Percentiles rank a stretch among this genome's conserved stretches.
Evolutionary conservation across 2,888 invertebrate genomes (phyloP).

Genomic region (Brenthis ino): DNA sequence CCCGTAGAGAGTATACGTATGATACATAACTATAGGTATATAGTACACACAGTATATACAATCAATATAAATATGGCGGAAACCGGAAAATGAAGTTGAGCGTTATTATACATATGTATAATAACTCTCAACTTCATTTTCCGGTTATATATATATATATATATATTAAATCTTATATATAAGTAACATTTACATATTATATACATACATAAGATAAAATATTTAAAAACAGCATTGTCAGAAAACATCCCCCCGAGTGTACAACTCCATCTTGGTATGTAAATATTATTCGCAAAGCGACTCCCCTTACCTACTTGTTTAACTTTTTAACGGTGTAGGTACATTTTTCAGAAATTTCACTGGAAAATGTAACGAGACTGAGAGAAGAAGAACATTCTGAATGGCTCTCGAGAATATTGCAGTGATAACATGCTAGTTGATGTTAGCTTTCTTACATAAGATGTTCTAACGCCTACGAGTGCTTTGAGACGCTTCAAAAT

Average conservation of each 20-base stretch:
- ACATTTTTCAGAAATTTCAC: slow-evolving; percentile 16
- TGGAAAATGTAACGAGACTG: slow-evolving; percentile 2
- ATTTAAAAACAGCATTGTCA: neutral
- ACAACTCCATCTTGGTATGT: neutral
- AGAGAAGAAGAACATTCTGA: neutral
- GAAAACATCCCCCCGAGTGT: neutral
- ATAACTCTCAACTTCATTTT: no score
- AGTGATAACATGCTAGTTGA: slow-evolving; percentile 6
- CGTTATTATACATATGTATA: no score
- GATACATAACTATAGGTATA: no score
- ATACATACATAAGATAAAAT: neutral
- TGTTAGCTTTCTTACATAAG: slow-evolving; percentile 1
- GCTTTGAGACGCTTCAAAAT: no score
- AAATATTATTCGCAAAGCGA: neutral
- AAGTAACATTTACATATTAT: no score
- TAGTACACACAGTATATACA: no score
- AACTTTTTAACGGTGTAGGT: slow-evolving; percentile 5
- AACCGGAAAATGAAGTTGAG: no score
- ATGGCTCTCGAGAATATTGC: slow-evolving; percentile 18
- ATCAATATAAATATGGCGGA: no score
- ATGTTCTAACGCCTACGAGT: neutral
- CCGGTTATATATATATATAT: no score
- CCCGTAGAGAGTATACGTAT: no score
- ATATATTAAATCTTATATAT: no score
- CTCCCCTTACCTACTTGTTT: neutral